Evolutionary conservation across 1,140 invertebrate genomes (phyloP).

Genomic region (Temnothorax longispinosus): DNA sequence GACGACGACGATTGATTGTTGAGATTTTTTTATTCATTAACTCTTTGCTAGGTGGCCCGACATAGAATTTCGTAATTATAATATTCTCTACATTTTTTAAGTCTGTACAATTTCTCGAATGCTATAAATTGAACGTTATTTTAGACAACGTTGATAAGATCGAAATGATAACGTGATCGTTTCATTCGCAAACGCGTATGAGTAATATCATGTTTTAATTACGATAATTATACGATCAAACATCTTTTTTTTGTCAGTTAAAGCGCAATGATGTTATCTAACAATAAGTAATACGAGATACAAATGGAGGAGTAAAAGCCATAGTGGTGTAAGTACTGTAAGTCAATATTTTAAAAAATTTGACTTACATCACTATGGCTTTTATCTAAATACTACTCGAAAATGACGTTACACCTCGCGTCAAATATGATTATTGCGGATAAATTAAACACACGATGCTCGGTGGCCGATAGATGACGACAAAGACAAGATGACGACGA

Average conservation of each 20-base stretch:
- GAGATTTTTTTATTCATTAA: constrained; percentile 16
- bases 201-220: neutral
- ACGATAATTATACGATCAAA: neutral
- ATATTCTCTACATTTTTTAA: neutral
- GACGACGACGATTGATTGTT: neutral
- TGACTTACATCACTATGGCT: too few species aligned
- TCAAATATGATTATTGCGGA: neutral
- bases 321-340: too few species aligned
- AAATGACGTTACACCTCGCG: neutral
- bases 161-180: neutral
- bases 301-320: too few species aligned
- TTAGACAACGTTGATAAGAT: neutral
- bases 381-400: neutral
- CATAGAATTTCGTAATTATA: neutral
- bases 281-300: neutral
- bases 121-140: neutral
- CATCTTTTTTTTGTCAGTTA: neutral
- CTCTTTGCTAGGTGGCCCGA: too few species aligned
- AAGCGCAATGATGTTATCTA: neutral
- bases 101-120: neutral
- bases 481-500: constrained; percentile 22
- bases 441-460: neutral
- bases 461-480: constrained; percentile 22
- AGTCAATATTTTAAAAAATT: too few species aligned
- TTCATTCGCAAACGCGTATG: neutral